Percentiles rank a stretch among this genome's conserved stretches.
These are phyloP conservation scores for Drosophila gunungcola DNA, from an alignment of 1,140 invertebrate genomes.

Conservation along the genomic window DNA sequence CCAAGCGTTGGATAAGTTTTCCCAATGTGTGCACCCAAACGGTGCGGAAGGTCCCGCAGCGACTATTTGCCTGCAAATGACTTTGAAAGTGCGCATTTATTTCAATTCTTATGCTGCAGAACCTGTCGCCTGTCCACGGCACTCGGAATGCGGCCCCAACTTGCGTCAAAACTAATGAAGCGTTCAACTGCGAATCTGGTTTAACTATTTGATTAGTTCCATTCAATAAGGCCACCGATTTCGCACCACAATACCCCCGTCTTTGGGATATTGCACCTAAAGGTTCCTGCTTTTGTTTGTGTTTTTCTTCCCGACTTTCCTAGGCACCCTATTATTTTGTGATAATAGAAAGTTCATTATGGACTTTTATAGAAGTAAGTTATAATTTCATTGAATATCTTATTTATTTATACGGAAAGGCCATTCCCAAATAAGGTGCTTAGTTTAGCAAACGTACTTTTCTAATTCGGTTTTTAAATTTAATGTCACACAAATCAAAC, in stretches of 20 bases:
- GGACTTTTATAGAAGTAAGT: neutral
- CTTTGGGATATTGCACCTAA: no score
- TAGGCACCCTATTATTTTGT: no score
- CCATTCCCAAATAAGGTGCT: no score
- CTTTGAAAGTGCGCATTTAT: conserved; percentile 74
- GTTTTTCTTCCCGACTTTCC: no score
- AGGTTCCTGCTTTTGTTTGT: neutral
- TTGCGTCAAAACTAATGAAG: conserved; percentile 68
- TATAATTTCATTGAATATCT: no score
- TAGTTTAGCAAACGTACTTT: no score
- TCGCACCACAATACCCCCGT: conserved; percentile 15
- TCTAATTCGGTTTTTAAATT: no score
- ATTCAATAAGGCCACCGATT: conserved; percentile 21
- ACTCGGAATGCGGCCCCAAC: conserved; percentile 19
- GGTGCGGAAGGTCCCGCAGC: conserved; percentile 36
- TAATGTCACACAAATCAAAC: no score
- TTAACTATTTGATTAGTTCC: conserved; percentile 59
- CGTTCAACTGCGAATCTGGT: conserved; percentile 62
- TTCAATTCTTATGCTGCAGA: conserved; percentile 52
- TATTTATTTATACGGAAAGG: no score
- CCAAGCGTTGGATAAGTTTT: conserved; percentile 56
- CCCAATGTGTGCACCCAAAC: neutral
- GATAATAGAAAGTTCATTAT: no score
- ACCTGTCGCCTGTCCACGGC: conserved; percentile 31
- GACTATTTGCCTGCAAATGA: conserved; percentile 73